Evolutionary conservation across 1,140 invertebrate genomes (phyloP), one percentile per base, ranked within the genome.

Genomic region (Myzus persicae): DNA sequence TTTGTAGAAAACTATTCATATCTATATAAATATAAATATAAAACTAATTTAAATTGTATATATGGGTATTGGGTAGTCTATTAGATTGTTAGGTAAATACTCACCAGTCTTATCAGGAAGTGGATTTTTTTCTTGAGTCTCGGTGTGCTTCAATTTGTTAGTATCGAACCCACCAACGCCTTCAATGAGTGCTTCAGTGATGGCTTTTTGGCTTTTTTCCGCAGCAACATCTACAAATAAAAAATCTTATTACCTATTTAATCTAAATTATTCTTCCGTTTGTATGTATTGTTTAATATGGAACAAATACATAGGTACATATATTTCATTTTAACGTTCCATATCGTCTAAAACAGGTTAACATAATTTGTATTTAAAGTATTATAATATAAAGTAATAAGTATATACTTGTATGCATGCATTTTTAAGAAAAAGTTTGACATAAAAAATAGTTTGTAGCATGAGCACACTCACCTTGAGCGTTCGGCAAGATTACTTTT

Each of bases 21-120:
- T 44, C 44, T 44, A 44, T 44, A 44, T 0, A 44, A 36, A 1
- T 84, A 42, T 40, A 85, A 42, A 1, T 18, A 8, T 8, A 54
- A 31, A 44, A 46, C 31, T 46, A 87, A 44, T n/a, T 87, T n/a
- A 87, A 46, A 44, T 87, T 87, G n/a, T 51, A 8, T 48, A 9
- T 36, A 36, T 88, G 20, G 31, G 14, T 84, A 5, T n/a, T n/a
- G n/a, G n/a, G 6, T 40, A 31, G 18, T 26, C 44, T 31, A 44
- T 31, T 26, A 31, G 31, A 85, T 40, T 54, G 26, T 36, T 46
- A 46, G 44, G 3, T 26, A n/a, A 36, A 31, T 76, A 95, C 95
- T 95, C 96, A 99, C 98, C 98, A 96, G 98, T 98, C 97, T 99
- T 98, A 95, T 98, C 98, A 85, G 98, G 98, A 94, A 99, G 96